Conservation (phyloP, 2,797 vertebrate genomes). For the Vespertilio murinus region DNA sequence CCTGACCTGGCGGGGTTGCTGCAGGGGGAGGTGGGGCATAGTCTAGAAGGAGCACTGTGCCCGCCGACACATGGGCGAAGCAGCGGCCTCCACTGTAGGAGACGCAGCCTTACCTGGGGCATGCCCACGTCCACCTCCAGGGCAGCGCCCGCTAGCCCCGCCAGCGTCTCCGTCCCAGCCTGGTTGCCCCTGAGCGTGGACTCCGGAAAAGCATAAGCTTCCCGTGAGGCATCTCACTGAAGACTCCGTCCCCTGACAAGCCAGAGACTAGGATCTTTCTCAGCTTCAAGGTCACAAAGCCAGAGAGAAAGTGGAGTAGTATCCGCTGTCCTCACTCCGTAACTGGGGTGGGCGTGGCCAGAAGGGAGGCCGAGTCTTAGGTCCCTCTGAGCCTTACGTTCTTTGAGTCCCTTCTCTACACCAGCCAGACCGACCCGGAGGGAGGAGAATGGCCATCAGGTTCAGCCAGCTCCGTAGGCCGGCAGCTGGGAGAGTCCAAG, state of each 20-base stretch:
- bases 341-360: neutral
- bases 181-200: rapidly evolving
- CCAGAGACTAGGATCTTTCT: neutral
- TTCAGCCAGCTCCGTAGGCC: neutral
- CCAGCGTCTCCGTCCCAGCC: neutral
- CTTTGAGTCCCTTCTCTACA: neutral
- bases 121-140: rapidly evolving
- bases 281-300: neutral
- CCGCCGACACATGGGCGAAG: neutral
- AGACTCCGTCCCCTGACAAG: neutral
- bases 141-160: neutral
- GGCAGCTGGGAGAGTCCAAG: neutral
- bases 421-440: neutral
- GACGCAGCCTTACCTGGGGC: neutral
- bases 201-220: neutral
- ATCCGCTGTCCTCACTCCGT: neutral
- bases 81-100: neutral
- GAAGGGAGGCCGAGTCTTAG: neutral
- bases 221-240: neutral
- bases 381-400: neutral
- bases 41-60: neutral
- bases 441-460: neutral
- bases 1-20: neutral
- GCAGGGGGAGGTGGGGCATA: neutral
- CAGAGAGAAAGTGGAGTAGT: neutral